Conservation (phyloP, 2,797 vertebrate genomes). For the Pseudochirops corinnae region DNA sequence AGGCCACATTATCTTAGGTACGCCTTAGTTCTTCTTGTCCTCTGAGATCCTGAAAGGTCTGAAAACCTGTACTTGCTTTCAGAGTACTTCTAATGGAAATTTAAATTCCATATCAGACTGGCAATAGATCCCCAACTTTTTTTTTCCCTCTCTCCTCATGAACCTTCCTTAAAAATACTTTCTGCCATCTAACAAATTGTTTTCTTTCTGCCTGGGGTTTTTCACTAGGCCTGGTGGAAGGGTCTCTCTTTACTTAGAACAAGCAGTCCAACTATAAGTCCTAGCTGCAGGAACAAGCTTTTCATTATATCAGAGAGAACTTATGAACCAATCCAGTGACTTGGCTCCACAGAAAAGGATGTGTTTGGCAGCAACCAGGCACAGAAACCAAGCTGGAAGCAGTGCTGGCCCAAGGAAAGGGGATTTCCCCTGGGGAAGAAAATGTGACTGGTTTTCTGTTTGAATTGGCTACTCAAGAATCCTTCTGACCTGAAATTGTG, state of each 20-base stretch:
- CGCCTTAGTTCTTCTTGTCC: not conserved
- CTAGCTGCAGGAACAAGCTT: constrained; percentile 20
- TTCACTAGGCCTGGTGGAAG: not conserved
- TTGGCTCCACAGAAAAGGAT: not conserved
- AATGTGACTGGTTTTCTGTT: constrained; percentile 42
- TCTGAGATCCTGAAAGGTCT: constrained; percentile 10
- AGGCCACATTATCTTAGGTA: not conserved
- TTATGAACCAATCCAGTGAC: constrained; percentile 32
- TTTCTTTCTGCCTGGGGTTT: not conserved
- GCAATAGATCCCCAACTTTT: not conserved
- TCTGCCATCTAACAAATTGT: not conserved
- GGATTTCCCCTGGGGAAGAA: not conserved
- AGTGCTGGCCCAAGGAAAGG: constrained; percentile 23
- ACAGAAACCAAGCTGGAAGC: constrained; percentile 33
- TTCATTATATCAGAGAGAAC: constrained; percentile 13
- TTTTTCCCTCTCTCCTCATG: not conserved
- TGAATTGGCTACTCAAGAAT: constrained; percentile 32
- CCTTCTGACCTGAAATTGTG: constrained; percentile 16
- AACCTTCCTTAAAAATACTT: not conserved
- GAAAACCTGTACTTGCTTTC: not conserved
- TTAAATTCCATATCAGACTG: not conserved
- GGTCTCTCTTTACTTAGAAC: not conserved
- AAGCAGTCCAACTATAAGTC: not conserved
- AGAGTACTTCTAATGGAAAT: constrained; percentile 27
- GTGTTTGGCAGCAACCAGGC: constrained; percentile 36